These are phyloP conservation scores for Oedothorax gibbosus DNA, from an alignment of 1,140 invertebrate species.

Conservation along the genomic window DNA sequence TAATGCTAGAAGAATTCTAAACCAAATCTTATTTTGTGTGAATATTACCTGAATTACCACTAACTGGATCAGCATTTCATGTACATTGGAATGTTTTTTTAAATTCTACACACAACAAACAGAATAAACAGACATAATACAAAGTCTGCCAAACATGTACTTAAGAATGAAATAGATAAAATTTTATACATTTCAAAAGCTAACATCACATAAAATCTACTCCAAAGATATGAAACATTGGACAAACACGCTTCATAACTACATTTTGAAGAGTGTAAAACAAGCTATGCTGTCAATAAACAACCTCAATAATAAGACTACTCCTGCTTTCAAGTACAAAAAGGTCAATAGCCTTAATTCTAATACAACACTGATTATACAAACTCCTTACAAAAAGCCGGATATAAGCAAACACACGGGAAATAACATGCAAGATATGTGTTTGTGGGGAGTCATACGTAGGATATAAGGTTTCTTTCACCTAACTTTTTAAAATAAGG, in stretches of 20 bases:
- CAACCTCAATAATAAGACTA: conserved; percentile 13
- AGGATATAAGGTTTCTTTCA: no score
- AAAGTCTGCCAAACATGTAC: no score
- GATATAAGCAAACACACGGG: conserved; percentile 30
- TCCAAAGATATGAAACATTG: conserved; percentile 32
- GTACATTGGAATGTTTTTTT: no score
- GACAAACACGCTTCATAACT: conserved; percentile 10
- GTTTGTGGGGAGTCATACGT: conserved; percentile 6
- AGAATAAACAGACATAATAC: no score
- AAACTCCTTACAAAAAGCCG: conserved; percentile 43
- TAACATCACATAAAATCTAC: conserved; percentile 44
- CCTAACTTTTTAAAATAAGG: no score
- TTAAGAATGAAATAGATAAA: background rate
- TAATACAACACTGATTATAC: conserved; percentile 21
- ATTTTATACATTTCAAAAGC: conserved; percentile 9
- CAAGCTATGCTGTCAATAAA: conserved; percentile 1
- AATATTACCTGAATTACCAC: no score
- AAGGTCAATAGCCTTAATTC: conserved; percentile 7
- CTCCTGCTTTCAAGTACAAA: conserved; percentile 30
- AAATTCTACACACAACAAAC: no score
- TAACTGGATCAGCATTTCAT: no score
- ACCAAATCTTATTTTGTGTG: no score
- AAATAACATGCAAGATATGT: conserved; percentile 56
- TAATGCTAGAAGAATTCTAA: no score
- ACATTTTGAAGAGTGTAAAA: background rate